Evolutionary conservation across 2,888 invertebrate species (phyloP), one percentile per base, ranked within the genome.

Genomic region (Elegia similella): DNA sequence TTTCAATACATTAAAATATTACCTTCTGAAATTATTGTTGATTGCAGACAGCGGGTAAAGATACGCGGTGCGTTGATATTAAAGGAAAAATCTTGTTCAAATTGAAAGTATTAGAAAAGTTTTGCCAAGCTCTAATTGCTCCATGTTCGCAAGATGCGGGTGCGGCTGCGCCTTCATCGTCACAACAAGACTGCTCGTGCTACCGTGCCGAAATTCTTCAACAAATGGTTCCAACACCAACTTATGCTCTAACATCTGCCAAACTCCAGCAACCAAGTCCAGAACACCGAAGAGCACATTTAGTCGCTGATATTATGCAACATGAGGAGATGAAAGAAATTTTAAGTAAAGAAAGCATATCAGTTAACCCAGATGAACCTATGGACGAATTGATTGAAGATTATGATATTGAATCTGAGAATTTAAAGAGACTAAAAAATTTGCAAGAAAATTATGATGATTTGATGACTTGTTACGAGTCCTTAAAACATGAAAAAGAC

Each of bases 231-330:
- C 66, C 76, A 10, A 64, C 77, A 63, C 65, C 77, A 7, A 64
- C 77, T n/a, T 83, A 73, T 63, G 78, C 83, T 7, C 64, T 84
- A n/a, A 78, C 78, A 13, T 64, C 82, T n/a, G 53, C 75, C 5
- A 79, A 84, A 62, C 55, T 66, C 17, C 70, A 67, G 42, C 69
- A 62, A 59, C 68, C 75, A 13, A 61, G 61, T 46, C 56, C 76
- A 47, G 88, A 89, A 59, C 78, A 63, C 46, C 85, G 87, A 68
- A 76, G 91, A 70, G 82, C 88, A 2, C 80, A 86, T 43, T 80
- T 91, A 38, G 84, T 88, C 6, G 90, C 91, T 17, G 88, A 91
- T 55, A 89, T 91, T 53, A 90, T 90, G 77, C 76, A 84, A 57
- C 81, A 84, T 56, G 78, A 84, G 6, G 90, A 91, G 74, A 87